These are phyloP conservation scores for Clupea harengus DNA, from an alignment of 2,113 vertebrate species.

Conservation along the genomic window DNA sequence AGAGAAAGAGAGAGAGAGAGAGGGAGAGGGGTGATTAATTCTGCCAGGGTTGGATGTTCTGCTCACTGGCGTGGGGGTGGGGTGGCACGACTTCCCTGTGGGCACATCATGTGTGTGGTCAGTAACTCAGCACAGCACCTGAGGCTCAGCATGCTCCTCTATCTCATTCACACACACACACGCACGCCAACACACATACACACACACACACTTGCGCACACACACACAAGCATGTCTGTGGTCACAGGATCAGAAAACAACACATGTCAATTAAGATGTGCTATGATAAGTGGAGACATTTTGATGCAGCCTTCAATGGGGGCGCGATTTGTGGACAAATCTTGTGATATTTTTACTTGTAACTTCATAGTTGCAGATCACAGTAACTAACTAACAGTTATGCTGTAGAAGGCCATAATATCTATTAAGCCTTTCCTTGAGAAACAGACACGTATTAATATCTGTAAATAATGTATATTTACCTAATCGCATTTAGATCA, in stretches of 20 bases:
- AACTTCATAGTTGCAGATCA: background rate
- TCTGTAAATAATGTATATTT: background rate
- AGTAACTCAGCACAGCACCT: constrained; percentile 29
- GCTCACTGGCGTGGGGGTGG: constrained; percentile 33
- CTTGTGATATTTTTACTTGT: background rate
- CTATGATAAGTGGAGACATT: background rate
- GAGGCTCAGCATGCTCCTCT: constrained; percentile 21
- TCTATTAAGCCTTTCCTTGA: background rate
- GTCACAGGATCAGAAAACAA: background rate
- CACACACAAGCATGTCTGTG: background rate
- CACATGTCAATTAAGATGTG: background rate
- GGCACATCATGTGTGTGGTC: constrained; percentile 43
- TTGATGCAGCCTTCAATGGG: background rate
- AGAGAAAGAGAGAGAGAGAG: background rate
- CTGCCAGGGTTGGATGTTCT: constrained; percentile 47
- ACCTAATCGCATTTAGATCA: background rate
- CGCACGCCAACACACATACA: background rate
- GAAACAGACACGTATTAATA: background rate
- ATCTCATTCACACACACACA: constrained; percentile 16
- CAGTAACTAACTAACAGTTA: background rate
- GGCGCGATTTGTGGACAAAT: background rate
- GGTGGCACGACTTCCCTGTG: constrained; percentile 29
- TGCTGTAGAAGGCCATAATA: background rate
- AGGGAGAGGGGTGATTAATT: constrained; percentile 53
- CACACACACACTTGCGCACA: constrained; percentile 1